Base-by-base conservation (phyloP, 2,888 invertebrate species). In the Apamea epomidion region DNA sequence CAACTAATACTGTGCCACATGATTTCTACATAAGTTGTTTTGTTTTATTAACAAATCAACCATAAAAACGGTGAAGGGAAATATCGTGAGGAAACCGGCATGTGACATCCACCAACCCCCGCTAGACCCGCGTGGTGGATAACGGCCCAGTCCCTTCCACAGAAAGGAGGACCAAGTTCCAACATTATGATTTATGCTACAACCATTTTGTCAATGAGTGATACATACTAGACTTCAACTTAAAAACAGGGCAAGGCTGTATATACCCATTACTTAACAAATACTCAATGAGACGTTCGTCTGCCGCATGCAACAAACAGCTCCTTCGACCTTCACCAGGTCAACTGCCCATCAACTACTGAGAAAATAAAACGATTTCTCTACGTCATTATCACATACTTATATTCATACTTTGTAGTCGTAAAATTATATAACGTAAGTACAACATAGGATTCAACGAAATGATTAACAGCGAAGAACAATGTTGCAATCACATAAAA, bases 361-460 rank as follows among this genome's bases (percentile, higher is more conserved):
- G 3, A 81, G 69, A 84, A 81, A 76, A 85, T 37, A n/a, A 64
- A 81, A 73, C 45, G 25, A 76, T 70, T 76, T 69, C 37, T 85
- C 21, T 48, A 60, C 29, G 67, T 78, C 58, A 74, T 76, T 74
- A 68, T 42, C 32, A 37, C 42, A 58, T 80, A 75, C 37, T 72
- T 69, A 72, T 45, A 67, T 69, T 78, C 29, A 60, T 76, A 81
- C 69, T 78, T 72, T 78, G 76, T 72, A 64, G 60, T 69, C 60
- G 25, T 80, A 75, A 77, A 71, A 79, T 80, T 76, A 78, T 74
- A 65, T 74, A 82, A 87, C 67, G 64, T 60, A 76, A 83, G 62
- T 12, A 78, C 81, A 85, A 78, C 81, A 85, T 85, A 87, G 77
- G 88, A 90, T 93, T 92, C 93, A 81, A 74, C 54, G 92, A 93